Evolutionary conservation across 1,140 invertebrate genomes (phyloP).

Genomic region (Dreissena polymorpha): DNA sequence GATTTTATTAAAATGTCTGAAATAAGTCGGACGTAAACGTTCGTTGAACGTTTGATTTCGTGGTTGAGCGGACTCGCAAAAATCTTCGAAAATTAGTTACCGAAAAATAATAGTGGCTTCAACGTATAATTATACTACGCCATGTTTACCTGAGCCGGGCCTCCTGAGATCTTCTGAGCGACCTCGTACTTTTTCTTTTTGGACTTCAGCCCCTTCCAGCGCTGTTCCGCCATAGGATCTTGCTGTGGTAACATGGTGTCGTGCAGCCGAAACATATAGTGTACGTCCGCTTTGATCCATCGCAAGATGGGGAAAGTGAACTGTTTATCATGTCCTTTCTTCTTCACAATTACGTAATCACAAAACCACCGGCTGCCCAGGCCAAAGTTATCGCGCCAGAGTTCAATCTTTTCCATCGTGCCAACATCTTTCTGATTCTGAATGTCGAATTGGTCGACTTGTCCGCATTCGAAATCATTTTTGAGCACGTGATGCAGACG

Average conservation of each 20-base stretch:
- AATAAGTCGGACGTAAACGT: too few species aligned
- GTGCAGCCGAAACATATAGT: constrained; percentile 77
- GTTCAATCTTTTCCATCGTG: constrained; percentile 73
- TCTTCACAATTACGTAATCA: constrained; percentile 48
- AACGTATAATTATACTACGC: too few species aligned
- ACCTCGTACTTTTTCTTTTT: constrained; percentile 77
- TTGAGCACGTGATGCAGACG: constrained; percentile 76
- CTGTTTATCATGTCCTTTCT: constrained; percentile 25
- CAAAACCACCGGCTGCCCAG: constrained; percentile 67
- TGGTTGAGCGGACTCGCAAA: too few species aligned
- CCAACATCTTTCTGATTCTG: constrained; percentile 48
- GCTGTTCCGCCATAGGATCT: constrained; percentile 75
- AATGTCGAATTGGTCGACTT: constrained; percentile 74
- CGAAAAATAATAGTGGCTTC: too few species aligned
- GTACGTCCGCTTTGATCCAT: constrained; percentile 78
- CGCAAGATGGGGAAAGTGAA: constrained; percentile 78
- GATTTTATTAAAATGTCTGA: too few species aligned
- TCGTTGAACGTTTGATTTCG: too few species aligned
- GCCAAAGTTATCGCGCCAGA: constrained; percentile 71
- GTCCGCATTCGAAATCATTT: constrained; percentile 79
- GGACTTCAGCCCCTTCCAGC: constrained; percentile 77
- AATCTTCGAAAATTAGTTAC: too few species aligned
- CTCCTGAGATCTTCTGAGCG: constrained; percentile 72
- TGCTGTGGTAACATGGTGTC: constrained; percentile 80
- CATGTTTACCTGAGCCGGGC: constrained; percentile 78